Percentiles rank a stretch among this genome's conserved stretches.
These are phyloP conservation scores for Drosophila takahashii DNA, from an alignment of 1,140 invertebrate genomes.

Conservation along the genomic window DNA sequence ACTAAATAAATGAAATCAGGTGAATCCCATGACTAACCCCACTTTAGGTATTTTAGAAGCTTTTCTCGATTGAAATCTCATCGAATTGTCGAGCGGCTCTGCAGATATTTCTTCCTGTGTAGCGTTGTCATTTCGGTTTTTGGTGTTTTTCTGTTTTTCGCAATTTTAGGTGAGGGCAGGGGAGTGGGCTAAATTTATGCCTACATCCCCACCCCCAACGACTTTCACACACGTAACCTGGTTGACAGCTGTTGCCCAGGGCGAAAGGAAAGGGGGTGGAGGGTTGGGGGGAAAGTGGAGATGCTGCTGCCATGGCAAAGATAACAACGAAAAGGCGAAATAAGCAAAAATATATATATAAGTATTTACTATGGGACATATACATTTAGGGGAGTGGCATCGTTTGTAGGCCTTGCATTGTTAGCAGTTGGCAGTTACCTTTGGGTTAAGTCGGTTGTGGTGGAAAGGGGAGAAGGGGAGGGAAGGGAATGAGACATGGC, in stretches of 20 bases:
- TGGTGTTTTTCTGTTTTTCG: constrained; percentile 33
- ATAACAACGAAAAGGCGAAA: constrained; percentile 78
- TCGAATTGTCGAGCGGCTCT: too few species aligned
- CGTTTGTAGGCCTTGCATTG: constrained; percentile 69
- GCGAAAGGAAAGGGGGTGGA: constrained; percentile 30
- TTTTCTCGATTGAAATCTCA: background rate
- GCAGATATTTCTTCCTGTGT: background rate
- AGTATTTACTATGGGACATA: constrained; percentile 10
- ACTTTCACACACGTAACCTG: constrained; percentile 73
- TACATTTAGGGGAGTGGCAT: constrained; percentile 51
- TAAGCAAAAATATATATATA: constrained; percentile 58
- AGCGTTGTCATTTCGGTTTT: constrained; percentile 48
- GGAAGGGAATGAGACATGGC: constrained; percentile 24
- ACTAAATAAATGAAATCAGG: too few species aligned
- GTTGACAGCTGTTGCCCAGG: constrained; percentile 75
- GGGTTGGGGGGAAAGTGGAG: constrained; percentile 5
- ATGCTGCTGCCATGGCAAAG: constrained; percentile 48
- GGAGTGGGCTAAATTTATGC: constrained; percentile 61
- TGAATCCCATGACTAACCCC: too few species aligned
- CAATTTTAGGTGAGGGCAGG: constrained; percentile 15
- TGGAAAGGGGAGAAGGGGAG: background rate
- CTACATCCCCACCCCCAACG: constrained; percentile 6
- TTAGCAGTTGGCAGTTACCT: constrained; percentile 77
- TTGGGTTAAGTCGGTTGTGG: constrained; percentile 34
- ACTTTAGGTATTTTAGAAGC: too few species aligned